Conservation (phyloP, 2,888 invertebrate species). For the Hydrotaea cyrtoneurina region DNA sequence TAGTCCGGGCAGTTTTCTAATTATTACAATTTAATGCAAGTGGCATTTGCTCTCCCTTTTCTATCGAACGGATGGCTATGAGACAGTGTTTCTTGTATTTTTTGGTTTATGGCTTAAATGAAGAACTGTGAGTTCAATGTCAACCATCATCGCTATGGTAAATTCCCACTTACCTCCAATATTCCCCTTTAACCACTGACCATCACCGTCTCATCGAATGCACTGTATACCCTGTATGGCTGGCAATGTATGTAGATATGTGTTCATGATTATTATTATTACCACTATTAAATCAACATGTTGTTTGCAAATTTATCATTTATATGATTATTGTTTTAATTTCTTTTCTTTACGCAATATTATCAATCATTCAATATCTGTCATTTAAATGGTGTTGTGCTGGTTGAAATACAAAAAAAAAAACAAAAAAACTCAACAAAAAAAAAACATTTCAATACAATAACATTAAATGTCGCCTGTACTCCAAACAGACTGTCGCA, state of each 20-base stretch:
- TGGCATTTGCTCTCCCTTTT: too few relatives aligned
- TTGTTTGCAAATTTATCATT: slow-evolving; percentile 27
- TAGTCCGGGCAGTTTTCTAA: too few relatives aligned
- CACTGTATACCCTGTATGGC: not conserved
- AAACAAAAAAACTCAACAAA: not conserved
- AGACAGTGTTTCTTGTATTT: too few relatives aligned
- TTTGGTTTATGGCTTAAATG: too few relatives aligned
- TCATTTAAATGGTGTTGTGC: slow-evolving; percentile 28
- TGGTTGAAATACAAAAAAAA: not conserved
- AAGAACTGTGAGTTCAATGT: too few relatives aligned
- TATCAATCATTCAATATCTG: slow-evolving; percentile 38
- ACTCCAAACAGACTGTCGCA: not conserved
- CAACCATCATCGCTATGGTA: too few relatives aligned
- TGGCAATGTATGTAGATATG: not conserved
- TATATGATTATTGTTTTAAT: slow-evolving; percentile 27
- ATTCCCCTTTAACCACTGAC: not conserved
- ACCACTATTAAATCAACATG: slow-evolving; percentile 17
- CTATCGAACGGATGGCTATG: too few relatives aligned
- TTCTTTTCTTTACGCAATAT: slow-evolving; percentile 30
- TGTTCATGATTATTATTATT: not conserved
- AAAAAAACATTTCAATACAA: slow-evolving; percentile 16
- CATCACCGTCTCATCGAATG: not conserved
- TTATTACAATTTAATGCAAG: too few relatives aligned
- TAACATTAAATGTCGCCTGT: slow-evolving; percentile 18
- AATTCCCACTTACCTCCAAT: too few relatives aligned